A percentile compares a stretch with the other conserved stretches of the same genome.
Evolutionary conservation across 2,888 invertebrate species (phyloP).

Genomic region (Lasioglossum vierecki): DNA sequence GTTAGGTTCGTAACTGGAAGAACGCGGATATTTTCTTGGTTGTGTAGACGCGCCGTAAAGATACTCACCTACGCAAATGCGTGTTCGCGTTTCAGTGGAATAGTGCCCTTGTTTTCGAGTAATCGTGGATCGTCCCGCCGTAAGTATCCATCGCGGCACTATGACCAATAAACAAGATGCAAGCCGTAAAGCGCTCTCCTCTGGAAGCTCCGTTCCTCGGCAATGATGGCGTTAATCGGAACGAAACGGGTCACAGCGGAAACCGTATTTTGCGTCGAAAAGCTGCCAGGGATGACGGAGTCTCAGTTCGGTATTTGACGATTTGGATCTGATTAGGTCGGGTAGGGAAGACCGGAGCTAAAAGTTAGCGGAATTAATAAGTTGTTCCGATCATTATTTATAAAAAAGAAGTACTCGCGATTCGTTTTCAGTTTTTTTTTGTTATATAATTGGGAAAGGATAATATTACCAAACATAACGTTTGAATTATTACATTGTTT

Average conservation of each 20-base stretch:
- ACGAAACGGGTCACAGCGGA: background rate
- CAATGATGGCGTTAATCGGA: constrained; percentile 41
- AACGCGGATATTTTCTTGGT: background rate
- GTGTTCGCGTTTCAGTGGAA: constrained; percentile 3
- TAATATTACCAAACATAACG: too few species aligned
- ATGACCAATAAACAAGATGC: background rate
- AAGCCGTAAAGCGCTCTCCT: background rate
- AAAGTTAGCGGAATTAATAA: too few species aligned
- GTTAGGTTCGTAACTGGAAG: background rate
- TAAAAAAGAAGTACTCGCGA: too few species aligned
- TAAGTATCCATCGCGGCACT: background rate
- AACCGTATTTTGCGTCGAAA: too few species aligned
- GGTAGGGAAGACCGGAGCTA: too few species aligned
- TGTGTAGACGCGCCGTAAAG: constrained; percentile 16
- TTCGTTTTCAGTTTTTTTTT: too few species aligned
- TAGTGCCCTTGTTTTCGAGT: constrained; percentile 18
- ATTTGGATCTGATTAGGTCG: too few species aligned
- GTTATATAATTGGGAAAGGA: too few species aligned
- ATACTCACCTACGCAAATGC: constrained; percentile 31
- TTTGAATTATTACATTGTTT: too few species aligned
- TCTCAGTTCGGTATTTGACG: too few species aligned
- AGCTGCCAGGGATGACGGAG: too few species aligned
- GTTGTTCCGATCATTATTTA: too few species aligned
- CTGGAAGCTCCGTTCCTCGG: constrained; percentile 22
- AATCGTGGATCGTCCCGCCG: background rate